Base-by-base conservation (phyloP, 1,140 invertebrate genomes). In the Drosophila yakuba region DNA sequence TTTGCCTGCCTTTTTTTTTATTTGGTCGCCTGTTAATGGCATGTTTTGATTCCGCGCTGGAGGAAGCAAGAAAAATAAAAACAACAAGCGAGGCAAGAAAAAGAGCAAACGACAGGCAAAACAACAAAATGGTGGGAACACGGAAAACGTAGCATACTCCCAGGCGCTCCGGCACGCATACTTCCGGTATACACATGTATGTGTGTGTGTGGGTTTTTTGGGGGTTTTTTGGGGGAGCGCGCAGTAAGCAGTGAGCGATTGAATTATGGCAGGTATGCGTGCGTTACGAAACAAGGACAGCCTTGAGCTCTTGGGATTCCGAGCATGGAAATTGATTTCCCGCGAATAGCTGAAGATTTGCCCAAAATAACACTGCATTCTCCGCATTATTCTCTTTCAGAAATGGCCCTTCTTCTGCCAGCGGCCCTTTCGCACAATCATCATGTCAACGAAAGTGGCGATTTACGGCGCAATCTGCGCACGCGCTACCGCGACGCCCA, bases 401-500 rank as follows among this genome's bases (percentile, higher is more conserved):
- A 97, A 93, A 96, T 96, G 56, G 96, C 96, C 0, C 94, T 97
- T 86, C 93, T 97, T n/a, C 93, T 97, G 52, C 96, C 96, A 2
- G 96, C 95, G 0, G 94, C 94, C 10, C 92, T 96, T 58, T 95
- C 96, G 8, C 94, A 94, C 58, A 95, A 93, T 68, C 94, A 96
- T 41, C 95, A 94, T 74, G 93, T 94, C 7, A 97, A 97, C 83
- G 95, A 95, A 41, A 96, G 95, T 35, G 94, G 94, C 58, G 96
- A 97, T 79, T 96, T 96, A 64, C 93, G 96, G 56, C 95, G 95
- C 74, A 97, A 97, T 89, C 93, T 97, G 54, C 94, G 96, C 39
- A 92, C 96, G 44, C 94, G 95, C 28, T 96, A 97, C 91, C 95
- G 94, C 14, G 95, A 96, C 80, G 93, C 95, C 82, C 95, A 95